phyloP scores from a whole-genome alignment of 2,888 invertebrate genomes.

The Hypomecis punctinalis region DNA sequence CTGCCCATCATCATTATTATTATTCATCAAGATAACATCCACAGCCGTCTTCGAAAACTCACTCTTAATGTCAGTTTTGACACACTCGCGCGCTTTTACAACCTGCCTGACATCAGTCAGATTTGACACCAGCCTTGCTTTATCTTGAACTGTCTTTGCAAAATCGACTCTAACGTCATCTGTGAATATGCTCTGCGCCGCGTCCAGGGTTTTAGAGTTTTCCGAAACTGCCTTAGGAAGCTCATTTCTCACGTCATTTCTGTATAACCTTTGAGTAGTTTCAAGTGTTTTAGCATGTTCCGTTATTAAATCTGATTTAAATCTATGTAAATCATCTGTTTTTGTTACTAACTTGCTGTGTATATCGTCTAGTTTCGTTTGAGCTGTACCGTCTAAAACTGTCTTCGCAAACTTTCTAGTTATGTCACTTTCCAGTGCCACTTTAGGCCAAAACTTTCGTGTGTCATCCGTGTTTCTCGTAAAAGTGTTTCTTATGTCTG shows the following conservation, averaged over 20 bases:
- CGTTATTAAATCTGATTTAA: neutral
- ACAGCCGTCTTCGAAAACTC: constrained; percentile 48
- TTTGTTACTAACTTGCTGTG: constrained; percentile 23
- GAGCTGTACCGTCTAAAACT: constrained; percentile 11
- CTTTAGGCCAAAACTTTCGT: constrained; percentile 3
- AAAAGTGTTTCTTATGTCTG: constrained; percentile 7
- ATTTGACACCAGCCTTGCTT: neutral
- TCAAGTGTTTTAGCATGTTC: neutral
- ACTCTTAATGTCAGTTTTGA: constrained; percentile 13
- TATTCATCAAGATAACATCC: constrained; percentile 40
- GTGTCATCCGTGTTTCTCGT: no score
- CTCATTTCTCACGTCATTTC: no score
- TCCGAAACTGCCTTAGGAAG: neutral
- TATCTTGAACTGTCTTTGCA: constrained; percentile 20
- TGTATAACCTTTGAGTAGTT: no score
- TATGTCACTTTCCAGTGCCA: constrained; percentile 2
- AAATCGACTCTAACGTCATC: constrained; percentile 12
- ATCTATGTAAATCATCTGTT: constrained; percentile 5
- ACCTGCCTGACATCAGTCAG: neutral
- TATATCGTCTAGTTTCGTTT: constrained; percentile 7
- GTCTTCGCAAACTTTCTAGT: constrained; percentile 35
- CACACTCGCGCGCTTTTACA: neutral
- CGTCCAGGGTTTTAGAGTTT: neutral
- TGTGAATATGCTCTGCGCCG: constrained; percentile 7
- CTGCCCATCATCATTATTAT: constrained; percentile 62